Base-by-base conservation (phyloP, 2,888 invertebrate genomes). In the Drosophila sordidula region DNA sequence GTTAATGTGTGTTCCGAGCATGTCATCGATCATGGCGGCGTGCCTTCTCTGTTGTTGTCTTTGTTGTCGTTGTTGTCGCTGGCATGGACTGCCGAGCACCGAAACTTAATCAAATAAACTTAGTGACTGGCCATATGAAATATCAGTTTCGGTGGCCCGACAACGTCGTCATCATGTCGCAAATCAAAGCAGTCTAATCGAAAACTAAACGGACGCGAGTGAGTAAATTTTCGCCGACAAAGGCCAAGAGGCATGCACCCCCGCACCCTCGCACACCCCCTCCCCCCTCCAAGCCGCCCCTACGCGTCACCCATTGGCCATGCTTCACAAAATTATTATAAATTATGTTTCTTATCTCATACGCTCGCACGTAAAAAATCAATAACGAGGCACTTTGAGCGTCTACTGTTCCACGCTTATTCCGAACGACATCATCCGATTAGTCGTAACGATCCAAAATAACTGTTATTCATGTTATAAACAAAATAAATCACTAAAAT, bases 161-260 rank as follows among this genome's bases (percentile, higher is more conserved):
- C 66, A 68, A 52, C 69, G 85, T 70, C 80, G 79, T 89, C 89
- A 78, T 72, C 65, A 67, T 63, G 89, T 87, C 80, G 85, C 86
- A 90, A 90, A 87, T 84, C 86, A 88, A 87, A 88, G 84, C 78
- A 77, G 55, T 87, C 89, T 84, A 89, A 84, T 84, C 89, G 84
- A 84, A 89, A 89, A 85, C 89, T 87, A 89, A 85, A 87, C 76
- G 87, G 71, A 78, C 56, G 61, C 68, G 68, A 75, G 55, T 78
- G 87, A 75, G 82, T 86, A 81, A 78, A 68, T 63, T 78, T 74
- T 82, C 68, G 89, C 91, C 91, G 90, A 90, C 90, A 90, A 91
- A 90, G 80, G 83, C 80, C 56, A 55, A 80, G 58, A 75, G 67
- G 63, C 55, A 54, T 25, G 36, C 29, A 34, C 45, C 41, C 46